Conservation (phyloP, 2,888 invertebrate genomes). For the Lepidonotus clava region DNA sequence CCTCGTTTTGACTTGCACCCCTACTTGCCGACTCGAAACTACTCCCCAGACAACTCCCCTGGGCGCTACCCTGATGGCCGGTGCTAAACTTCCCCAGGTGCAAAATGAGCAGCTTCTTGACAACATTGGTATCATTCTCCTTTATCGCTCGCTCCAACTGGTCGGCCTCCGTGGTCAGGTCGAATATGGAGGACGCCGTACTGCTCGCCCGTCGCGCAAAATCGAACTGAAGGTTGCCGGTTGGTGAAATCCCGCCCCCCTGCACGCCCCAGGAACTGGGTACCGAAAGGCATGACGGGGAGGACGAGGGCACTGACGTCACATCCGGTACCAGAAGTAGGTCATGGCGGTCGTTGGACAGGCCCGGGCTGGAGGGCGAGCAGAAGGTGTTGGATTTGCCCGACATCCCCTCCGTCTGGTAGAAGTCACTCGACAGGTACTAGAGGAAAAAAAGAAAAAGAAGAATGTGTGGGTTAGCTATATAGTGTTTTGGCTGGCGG, state of each 20-base stretch:
- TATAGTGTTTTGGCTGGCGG: background rate
- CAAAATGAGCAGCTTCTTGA: conserved; percentile 82
- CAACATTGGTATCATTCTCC: conserved; percentile 82
- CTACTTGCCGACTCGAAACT: conserved; percentile 66
- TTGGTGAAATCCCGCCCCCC: background rate
- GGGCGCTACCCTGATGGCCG: conserved; percentile 40
- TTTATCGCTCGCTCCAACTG: conserved; percentile 82
- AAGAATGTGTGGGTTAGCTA: background rate
- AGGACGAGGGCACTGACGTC: conserved; percentile 55
- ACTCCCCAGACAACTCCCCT: conserved; percentile 12
- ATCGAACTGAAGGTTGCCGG: conserved; percentile 55
- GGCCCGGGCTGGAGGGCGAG: conserved; percentile 1
- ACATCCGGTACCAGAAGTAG: conserved; percentile 60
- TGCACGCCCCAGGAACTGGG: conserved; percentile 50
- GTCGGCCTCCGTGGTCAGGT: conserved; percentile 81
- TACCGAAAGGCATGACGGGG: conserved; percentile 64
- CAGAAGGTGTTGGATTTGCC: conserved; percentile 56
- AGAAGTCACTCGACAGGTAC: conserved; percentile 29
- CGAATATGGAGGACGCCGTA: conserved; percentile 81
- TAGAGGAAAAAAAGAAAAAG: background rate
- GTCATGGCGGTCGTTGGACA: conserved; percentile 43
- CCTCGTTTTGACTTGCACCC: conserved; percentile 78
- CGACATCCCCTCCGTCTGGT: conserved; percentile 44
- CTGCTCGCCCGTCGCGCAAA: conserved; percentile 73
- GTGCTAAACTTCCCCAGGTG: conserved; percentile 70